Evolutionary conservation across 2,113 vertebrate species (phyloP).

Genomic region (Scatophagus argus): DNA sequence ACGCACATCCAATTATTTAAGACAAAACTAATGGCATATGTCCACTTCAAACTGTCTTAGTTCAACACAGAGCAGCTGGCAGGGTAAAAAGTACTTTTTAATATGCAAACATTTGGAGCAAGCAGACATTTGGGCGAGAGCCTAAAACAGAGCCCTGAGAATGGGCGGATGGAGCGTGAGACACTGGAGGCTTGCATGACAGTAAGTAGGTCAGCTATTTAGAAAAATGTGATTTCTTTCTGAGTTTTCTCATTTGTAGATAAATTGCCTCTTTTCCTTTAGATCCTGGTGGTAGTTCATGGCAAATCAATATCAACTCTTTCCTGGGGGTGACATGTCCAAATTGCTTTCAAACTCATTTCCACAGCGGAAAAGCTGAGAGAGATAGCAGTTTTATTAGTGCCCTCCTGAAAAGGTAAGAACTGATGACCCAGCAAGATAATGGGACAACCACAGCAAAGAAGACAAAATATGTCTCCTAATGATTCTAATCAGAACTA

Average conservation of each 20-base stretch:
- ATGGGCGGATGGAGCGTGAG: conserved; percentile 48
- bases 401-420: conserved; percentile 70
- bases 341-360: conserved; percentile 85
- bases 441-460: conserved; percentile 68
- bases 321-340: conserved; percentile 79
- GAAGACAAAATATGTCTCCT: conserved; percentile 36
- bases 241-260: conserved; percentile 80
- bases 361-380: conserved; percentile 68
- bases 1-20: conserved; percentile 34
- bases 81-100: conserved; percentile 41
- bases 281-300: conserved; percentile 75
- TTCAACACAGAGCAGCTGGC: conserved; percentile 52
- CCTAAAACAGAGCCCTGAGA: conserved; percentile 66
- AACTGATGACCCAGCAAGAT: conserved; percentile 66
- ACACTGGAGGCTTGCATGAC: conserved; percentile 70
- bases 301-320: conserved; percentile 82
- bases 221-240: conserved; percentile 81
- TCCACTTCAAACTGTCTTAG: conserved; percentile 36
- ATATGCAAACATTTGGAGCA: conserved; percentile 66
- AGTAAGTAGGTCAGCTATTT: conserved; percentile 84
- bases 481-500: conserved; percentile 56
- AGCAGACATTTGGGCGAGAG: conserved; percentile 67
- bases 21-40: conserved; percentile 53
- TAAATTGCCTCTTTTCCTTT: conserved; percentile 80
- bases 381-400: conserved; percentile 79